Base-by-base conservation (phyloP, 2,797 vertebrate species). In the Tauraco hartlaubi region DNA sequence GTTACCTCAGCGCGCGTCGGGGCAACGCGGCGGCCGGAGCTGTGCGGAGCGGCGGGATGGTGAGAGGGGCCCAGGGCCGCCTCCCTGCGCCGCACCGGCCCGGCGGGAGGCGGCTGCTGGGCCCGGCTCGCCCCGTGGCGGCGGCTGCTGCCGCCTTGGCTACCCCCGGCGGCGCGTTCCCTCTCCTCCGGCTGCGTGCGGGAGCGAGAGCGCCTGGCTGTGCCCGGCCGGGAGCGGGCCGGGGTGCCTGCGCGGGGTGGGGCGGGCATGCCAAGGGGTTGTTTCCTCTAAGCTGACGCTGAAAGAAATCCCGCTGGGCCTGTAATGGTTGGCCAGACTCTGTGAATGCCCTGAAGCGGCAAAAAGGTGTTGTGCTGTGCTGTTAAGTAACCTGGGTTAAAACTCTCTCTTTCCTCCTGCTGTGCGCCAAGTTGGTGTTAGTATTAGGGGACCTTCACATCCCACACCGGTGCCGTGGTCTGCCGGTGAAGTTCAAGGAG, bases 391-490 rank as follows among this genome's bases (percentile, higher is more conserved):
- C 6, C 6, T 5, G 54, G 29, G n/a, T 41, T 55, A 52, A 72
- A 67, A 26, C 19, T 43, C 46, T 71, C 13, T 21, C 41, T 85
- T 51, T 39, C 25, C 31, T 49, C 11, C 29, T 21, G 14, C 55
- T 31, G 3, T 6, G 33, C 20, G 39, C 8, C 5, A 97, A 99
- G 99, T 97, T 99, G 99, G 99, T 99, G 98, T 98, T 99, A 92
- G 99, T 99, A 58, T 97, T 99, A 95, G 99, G 99, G 97, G 99
- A 99, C 96, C 98, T 99, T 95, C 99, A 99, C 97, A 99, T 99
- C 97, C 99, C 99, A 18, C 99, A 99, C 94, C 98, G 99, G 62
- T 99, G 99, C 98, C 98, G 99, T 87, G 99, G 98, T 39, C 97
- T 99, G 49, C 99, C 99, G 3, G 98, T 97, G 90, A 99, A 99